Evolutionary conservation across 2,888 invertebrate species (phyloP).

Genomic region (Drepanosiphum platanoidis): DNA sequence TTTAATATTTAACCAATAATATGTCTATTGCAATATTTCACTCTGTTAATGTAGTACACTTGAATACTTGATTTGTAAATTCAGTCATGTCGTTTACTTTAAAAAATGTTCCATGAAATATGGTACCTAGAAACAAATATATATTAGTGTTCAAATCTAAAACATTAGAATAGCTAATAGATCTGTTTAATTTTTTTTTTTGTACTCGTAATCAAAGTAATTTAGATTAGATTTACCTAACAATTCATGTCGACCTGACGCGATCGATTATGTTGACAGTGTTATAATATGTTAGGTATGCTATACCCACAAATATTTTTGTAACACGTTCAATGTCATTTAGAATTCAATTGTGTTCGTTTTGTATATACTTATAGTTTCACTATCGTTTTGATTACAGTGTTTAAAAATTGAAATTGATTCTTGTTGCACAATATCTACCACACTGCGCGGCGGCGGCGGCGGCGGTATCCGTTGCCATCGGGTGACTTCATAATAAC

Average conservation of each 20-base stretch:
- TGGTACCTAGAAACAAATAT: too few species aligned
- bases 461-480: conserved; percentile 33
- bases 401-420: conserved; percentile 46
- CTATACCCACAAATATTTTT: not conserved
- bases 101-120: too few species aligned
- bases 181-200: not conserved
- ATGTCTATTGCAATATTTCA: too few species aligned
- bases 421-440: conserved; percentile 46
- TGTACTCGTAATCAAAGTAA: not conserved
- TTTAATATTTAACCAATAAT: too few species aligned
- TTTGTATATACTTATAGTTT: conserved; percentile 8
- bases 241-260: not conserved
- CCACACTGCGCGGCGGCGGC: not conserved
- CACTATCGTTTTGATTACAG: conserved; percentile 45
- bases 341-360: conserved; percentile 1
- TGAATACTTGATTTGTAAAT: too few species aligned
- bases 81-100: too few species aligned
- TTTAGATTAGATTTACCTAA: not conserved
- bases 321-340: conserved; percentile 28
- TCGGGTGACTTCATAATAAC: conserved; percentile 58
- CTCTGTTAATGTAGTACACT: too few species aligned
- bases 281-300: not conserved
- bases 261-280: not conserved
- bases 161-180: not conserved
- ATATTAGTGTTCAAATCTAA: too few species aligned